Conservation (phyloP, 2,888 invertebrate genomes). For the Bibio marci region DNA sequence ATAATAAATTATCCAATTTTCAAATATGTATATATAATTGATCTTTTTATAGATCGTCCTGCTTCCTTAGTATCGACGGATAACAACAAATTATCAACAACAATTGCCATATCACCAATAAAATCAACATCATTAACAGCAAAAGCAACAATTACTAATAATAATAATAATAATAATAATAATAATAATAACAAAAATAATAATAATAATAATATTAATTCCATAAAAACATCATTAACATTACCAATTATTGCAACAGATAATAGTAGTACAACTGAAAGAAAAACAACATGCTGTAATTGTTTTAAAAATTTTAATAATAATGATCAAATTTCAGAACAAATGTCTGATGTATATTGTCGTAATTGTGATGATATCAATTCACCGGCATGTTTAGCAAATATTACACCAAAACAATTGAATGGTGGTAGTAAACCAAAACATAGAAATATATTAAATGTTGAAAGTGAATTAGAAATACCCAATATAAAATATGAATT, state of each 20-base stretch:
- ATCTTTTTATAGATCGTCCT: slow-evolving; percentile 29
- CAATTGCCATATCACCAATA: slow-evolving; percentile 14
- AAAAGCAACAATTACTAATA: too few relatives aligned
- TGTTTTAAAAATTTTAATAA: slow-evolving; percentile 25
- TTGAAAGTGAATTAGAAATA: slow-evolving; percentile 26
- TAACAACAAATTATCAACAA: slow-evolving; percentile 19
- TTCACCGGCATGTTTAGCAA: slow-evolving; percentile 35
- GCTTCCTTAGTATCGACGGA: slow-evolving; percentile 29
- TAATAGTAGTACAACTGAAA: too few relatives aligned
- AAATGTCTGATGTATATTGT: slow-evolving; percentile 43
- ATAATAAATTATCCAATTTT: too few relatives aligned
- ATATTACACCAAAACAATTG: slow-evolving; percentile 21
- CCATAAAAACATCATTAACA: slow-evolving; percentile 13
- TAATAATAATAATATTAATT: too few relatives aligned
- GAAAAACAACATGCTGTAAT: slow-evolving; percentile 23
- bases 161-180: too few relatives aligned
- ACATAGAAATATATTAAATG: slow-evolving; percentile 22
- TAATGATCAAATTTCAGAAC: slow-evolving; percentile 20
- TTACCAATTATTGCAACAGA: slow-evolving; percentile 8
- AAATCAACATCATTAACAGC: slow-evolving; percentile 3
- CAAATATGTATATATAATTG: too few relatives aligned
- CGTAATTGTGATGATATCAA: slow-evolving; percentile 26
- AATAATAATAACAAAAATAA: slow-evolving; percentile 6
- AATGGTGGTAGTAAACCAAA: slow-evolving; percentile 17
- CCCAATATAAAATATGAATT: slow-evolving; percentile 12